A percentile compares a stretch with the other conserved stretches of the same genome.
Evolutionary conservation across 2,797 vertebrate species (phyloP).

Genomic region (Mormyrus proboscirostris): DNA sequence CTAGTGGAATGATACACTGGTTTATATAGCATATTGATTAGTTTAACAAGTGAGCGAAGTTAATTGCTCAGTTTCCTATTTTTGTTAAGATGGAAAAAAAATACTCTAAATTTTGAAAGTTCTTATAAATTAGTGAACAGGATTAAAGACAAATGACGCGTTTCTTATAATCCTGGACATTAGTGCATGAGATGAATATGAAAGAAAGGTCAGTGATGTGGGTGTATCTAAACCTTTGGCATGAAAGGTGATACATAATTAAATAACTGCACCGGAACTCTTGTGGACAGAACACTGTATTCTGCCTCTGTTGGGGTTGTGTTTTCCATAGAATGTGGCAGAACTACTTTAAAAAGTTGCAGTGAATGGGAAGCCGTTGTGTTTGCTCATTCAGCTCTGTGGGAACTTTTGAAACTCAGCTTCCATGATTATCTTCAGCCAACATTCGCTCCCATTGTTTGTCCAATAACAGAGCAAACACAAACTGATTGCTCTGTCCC

Average conservation of each 20-base stretch:
- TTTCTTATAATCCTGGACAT: neutral
- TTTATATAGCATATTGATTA: neutral
- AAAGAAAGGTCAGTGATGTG: neutral
- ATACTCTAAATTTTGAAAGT: neutral
- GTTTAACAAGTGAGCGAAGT: neutral
- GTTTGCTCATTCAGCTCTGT: neutral
- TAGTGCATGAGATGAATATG: neutral
- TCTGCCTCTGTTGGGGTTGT: neutral
- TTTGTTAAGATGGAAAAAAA: neutral
- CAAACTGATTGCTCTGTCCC: neutral
- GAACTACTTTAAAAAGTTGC: neutral
- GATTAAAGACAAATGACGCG: neutral
- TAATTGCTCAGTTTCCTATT: neutral
- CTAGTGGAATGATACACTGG: neutral
- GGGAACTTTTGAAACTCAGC: conserved; percentile 8
- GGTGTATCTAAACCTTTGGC: neutral
- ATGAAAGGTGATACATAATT: neutral
- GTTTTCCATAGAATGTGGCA: neutral
- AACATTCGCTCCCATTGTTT: conserved; percentile 15
- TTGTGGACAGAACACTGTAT: neutral
- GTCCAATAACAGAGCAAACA: conserved; percentile 16
- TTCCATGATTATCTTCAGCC: conserved; percentile 1
- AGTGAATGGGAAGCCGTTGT: neutral
- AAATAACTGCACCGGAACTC: neutral
- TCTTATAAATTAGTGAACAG: neutral